Evolutionary conservation across 2,888 invertebrate genomes (phyloP).

Genomic region (Coronaproctus castanopsis): DNA sequence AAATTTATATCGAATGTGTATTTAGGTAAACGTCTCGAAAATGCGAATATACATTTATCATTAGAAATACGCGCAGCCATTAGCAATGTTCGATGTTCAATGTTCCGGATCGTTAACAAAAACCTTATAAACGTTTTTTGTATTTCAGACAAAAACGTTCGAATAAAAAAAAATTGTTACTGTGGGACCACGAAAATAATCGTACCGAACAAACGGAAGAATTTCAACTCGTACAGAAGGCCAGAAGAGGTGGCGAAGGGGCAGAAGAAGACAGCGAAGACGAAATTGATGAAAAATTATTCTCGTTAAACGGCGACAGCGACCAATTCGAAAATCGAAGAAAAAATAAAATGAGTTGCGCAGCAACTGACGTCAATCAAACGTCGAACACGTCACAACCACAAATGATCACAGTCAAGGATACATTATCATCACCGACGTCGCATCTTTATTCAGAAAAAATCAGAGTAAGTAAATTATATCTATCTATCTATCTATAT

Average conservation of each 20-base stretch:
- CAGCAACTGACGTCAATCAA: not conserved
- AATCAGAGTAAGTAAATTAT: slow-evolving; percentile 11
- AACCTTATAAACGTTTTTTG: too few species aligned
- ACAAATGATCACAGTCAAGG: slow-evolving; percentile 12
- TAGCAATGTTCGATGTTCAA: too few species aligned
- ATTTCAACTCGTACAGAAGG: not conserved
- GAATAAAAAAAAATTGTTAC: not conserved
- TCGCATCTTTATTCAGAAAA: slow-evolving; percentile 13
- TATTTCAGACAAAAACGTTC: not conserved
- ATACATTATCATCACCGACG: slow-evolving; percentile 10
- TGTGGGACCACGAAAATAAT: not conserved
- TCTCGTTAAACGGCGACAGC: too few species aligned
- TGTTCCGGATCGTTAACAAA: too few species aligned
- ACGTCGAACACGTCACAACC: slow-evolving; percentile 5
- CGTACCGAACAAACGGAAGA: not conserved
- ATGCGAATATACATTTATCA: too few species aligned
- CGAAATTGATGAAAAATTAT: too few species aligned
- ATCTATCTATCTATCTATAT: too few species aligned
- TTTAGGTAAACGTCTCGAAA: too few species aligned
- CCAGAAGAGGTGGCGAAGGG: too few species aligned
- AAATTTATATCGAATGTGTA: too few species aligned
- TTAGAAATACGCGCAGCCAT: too few species aligned
- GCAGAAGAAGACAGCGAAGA: too few species aligned
- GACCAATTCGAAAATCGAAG: not conserved
- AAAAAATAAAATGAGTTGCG: not conserved